These are phyloP conservation scores for Chloebia gouldiae DNA, from an alignment of 2,113 vertebrate genomes.

Conservation along the genomic window DNA sequence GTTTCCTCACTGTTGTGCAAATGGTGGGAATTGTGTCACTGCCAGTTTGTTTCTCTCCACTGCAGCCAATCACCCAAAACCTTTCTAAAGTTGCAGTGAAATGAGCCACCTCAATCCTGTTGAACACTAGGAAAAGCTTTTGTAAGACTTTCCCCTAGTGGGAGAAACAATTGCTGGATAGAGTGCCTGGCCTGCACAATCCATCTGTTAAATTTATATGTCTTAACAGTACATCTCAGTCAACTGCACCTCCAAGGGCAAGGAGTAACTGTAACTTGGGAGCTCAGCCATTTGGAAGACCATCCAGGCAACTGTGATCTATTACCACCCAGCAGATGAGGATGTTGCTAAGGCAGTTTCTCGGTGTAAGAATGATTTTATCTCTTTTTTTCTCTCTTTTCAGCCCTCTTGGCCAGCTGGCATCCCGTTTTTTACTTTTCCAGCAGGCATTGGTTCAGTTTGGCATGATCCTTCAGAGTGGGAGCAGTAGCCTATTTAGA, in stretches of 20 bases:
- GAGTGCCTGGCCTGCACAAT: background rate
- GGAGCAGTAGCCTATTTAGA: slow-evolving; percentile 44
- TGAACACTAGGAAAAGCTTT: background rate
- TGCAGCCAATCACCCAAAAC: background rate
- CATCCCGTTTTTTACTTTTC: background rate
- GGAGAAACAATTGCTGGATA: slow-evolving; percentile 8
- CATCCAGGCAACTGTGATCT: background rate
- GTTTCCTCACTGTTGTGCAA: background rate
- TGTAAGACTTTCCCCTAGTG: background rate
- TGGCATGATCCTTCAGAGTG: background rate
- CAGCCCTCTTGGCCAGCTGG: slow-evolving; percentile 42
- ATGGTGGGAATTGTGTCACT: background rate
- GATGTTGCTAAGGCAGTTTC: slow-evolving; percentile 18
- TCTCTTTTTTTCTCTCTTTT: slow-evolving; percentile 6
- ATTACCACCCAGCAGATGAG: slow-evolving; percentile 1
- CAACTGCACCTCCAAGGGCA: background rate
- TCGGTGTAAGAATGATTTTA: slow-evolving; percentile 3
- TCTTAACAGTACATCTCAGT: background rate
- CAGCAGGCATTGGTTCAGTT: slow-evolving; percentile 23
- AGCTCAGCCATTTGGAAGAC: slow-evolving; percentile 19
- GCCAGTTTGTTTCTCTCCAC: background rate
- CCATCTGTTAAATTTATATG: slow-evolving; percentile 7
- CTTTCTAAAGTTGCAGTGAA: background rate
- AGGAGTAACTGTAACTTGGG: background rate
- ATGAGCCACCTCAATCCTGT: background rate